These are phyloP conservation scores for Noctua pronuba DNA, from an alignment of 2,888 invertebrate genomes.

Conservation along the genomic window DNA sequence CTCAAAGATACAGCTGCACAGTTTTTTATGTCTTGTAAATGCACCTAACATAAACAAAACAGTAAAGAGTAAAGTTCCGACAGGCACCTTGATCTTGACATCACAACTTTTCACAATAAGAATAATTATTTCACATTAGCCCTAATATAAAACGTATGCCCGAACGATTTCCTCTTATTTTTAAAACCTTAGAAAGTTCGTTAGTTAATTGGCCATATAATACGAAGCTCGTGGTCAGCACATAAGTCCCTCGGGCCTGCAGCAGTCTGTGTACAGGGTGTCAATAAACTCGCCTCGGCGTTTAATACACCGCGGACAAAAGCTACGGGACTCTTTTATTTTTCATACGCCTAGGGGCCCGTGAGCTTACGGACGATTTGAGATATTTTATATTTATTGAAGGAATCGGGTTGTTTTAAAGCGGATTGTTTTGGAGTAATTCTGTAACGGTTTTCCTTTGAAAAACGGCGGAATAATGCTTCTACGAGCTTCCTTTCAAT, in stretches of 20 bases:
- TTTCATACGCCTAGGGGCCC: constrained; percentile 69
- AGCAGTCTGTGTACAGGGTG: constrained; percentile 58
- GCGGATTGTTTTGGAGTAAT: no score
- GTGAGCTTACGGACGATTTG: constrained; percentile 58
- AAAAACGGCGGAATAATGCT: not conserved
- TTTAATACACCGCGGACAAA: constrained; percentile 71
- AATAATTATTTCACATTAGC: constrained; percentile 41
- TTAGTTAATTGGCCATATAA: constrained; percentile 58
- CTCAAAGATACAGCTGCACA: not conserved
- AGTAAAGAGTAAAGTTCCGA: constrained; percentile 8
- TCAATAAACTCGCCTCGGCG: constrained; percentile 68
- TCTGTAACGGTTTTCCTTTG: not conserved
- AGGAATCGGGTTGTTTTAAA: constrained; percentile 2
- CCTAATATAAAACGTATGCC: constrained; percentile 13
- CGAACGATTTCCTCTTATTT: constrained; percentile 13
- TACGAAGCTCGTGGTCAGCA: constrained; percentile 32
- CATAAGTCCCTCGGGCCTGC: constrained; percentile 46
- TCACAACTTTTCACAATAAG: constrained; percentile 24
- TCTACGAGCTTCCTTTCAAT: not conserved
- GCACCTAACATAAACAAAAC: not conserved
- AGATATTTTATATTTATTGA: constrained; percentile 42
- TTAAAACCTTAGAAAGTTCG: constrained; percentile 45
- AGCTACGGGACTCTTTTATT: constrained; percentile 68
- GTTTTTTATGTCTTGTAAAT: not conserved
- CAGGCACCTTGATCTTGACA: constrained; percentile 31